Percentiles rank a stretch among this genome's conserved stretches.
These are phyloP conservation scores for Helarctos malayanus DNA, from an alignment of 2,797 vertebrate species.

Conservation along the genomic window DNA sequence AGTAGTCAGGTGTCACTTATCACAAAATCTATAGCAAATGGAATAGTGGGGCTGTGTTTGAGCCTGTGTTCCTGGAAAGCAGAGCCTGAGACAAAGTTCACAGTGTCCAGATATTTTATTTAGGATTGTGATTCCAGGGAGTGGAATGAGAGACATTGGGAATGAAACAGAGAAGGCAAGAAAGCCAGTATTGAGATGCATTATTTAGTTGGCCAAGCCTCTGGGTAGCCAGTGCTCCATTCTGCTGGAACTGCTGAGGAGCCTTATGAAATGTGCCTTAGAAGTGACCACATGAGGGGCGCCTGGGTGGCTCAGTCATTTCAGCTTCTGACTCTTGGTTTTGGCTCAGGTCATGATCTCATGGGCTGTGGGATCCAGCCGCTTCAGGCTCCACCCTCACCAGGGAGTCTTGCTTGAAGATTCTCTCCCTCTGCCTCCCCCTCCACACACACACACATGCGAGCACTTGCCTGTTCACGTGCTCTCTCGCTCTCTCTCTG, in stretches of 20 bases:
- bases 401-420: neutral
- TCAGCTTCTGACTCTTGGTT: neutral
- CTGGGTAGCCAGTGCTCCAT: neutral
- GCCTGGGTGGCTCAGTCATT: neutral
- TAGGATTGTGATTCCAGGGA: neutral
- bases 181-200: neutral
- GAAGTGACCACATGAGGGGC: neutral
- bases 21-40: neutral
- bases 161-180: neutral
- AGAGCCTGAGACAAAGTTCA: neutral
- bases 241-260: neutral
- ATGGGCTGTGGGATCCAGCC: neutral
- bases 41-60: neutral
- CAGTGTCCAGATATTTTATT: neutral
- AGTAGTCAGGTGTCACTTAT: neutral
- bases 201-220: neutral
- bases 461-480: neutral
- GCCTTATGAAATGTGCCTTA: neutral
- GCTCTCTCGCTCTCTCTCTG: neutral
- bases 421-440: neutral
- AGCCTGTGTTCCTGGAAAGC: neutral
- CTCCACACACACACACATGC: accelerated
- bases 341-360: neutral
- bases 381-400: neutral
- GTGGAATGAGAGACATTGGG: neutral